phyloP scores from a whole-genome alignment of 2,888 invertebrate species.

The Spialia ferax region DNA sequence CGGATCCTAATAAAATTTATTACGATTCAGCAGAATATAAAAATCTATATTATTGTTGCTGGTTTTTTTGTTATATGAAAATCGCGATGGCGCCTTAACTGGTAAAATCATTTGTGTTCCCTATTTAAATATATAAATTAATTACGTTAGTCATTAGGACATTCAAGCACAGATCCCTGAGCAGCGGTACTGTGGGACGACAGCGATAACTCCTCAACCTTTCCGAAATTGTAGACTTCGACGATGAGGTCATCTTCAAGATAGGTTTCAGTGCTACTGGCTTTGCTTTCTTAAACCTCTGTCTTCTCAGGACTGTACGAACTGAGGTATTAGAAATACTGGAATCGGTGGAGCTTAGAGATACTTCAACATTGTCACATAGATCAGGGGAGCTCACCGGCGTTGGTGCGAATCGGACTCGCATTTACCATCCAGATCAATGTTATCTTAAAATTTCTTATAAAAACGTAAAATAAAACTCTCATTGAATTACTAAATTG shows the following conservation, averaged over 20 bases:
- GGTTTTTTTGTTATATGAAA: too few relatives aligned
- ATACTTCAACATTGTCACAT: constrained; percentile 44
- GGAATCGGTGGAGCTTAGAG: constrained; percentile 49
- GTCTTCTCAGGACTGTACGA: constrained; percentile 50
- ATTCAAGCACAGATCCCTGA: constrained; percentile 86
- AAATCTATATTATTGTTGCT: too few relatives aligned
- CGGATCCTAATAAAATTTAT: too few relatives aligned
- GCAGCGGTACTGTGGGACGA: constrained; percentile 73
- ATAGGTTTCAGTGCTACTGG: constrained; percentile 45
- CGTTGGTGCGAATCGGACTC: constrained; percentile 74
- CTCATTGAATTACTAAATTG: too few relatives aligned
- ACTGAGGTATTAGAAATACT: constrained; percentile 37
- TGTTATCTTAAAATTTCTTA: too few relatives aligned
- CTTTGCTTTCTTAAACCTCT: constrained; percentile 50
- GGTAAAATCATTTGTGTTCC: too few relatives aligned
- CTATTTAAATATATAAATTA: constrained; percentile 32
- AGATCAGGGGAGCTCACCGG: constrained; percentile 65
- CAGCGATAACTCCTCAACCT: constrained; percentile 51
- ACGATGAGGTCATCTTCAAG: constrained; percentile 37
- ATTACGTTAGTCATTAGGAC: constrained; percentile 85
- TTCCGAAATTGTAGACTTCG: constrained; percentile 5
- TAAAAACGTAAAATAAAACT: too few relatives aligned
- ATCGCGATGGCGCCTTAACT: too few relatives aligned
- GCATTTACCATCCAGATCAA: too few relatives aligned
- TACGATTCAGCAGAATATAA: too few relatives aligned